Conservation (phyloP, 2,888 invertebrate genomes). For the Griposia aprilina region DNA sequence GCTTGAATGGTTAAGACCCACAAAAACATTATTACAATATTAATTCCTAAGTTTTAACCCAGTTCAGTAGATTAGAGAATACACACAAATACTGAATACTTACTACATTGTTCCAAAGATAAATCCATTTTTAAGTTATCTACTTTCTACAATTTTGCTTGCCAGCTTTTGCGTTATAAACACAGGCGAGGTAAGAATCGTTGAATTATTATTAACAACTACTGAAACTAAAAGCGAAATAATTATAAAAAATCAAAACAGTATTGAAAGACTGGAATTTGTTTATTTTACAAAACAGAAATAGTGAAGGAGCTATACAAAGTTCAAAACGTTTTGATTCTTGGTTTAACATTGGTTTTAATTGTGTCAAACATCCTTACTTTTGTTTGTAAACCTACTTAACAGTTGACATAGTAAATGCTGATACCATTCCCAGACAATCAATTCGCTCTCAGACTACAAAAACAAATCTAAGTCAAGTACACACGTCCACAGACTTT, state of each 20-base stretch:
- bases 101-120: conserved; percentile 14
- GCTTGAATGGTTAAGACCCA: conserved; percentile 5
- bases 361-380: conserved; percentile 16
- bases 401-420: conserved; percentile 61
- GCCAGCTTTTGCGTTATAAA: conserved; percentile 22
- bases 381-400: conserved; percentile 32
- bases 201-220: conserved; percentile 26
- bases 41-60: conserved; percentile 1
- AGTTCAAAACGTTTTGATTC: conserved; percentile 63
- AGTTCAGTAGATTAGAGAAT: conserved; percentile 26
- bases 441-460: conserved; percentile 69
- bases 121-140: background rate
- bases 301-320: conserved; percentile 69
- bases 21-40: conserved; percentile 19
- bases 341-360: conserved; percentile 56
- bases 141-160: conserved; percentile 26
- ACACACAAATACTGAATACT: conserved; percentile 35
- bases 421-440: conserved; percentile 67
- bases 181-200: background rate
- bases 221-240: conserved; percentile 27
- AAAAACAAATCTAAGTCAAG: conserved; percentile 65
- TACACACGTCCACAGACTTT: conserved; percentile 69
- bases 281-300: conserved; percentile 85
- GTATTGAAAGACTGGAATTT: conserved; percentile 76
- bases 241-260: conserved; percentile 48